Evolutionary conservation across 2,113 vertebrate species (phyloP), one percentile per base, ranked within the genome.

Genomic region (Osmerus eperlanus): DNA sequence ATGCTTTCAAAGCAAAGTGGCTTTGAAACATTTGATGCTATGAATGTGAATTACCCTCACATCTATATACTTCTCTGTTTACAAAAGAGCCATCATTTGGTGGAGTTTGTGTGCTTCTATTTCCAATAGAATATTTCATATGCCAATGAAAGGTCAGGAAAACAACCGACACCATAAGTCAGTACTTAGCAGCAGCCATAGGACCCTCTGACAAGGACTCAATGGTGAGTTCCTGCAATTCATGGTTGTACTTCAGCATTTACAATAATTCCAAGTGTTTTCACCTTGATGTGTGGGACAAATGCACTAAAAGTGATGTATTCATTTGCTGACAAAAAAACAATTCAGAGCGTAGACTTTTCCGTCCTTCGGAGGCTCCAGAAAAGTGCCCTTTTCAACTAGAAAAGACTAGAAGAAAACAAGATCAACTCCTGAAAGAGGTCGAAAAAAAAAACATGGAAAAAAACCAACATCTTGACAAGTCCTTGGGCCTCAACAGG

Each of bases 401-500:
- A 4, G 41, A 15, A 67, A 60, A 68, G 25, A 19, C 5, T 6
- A 25, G 15, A 58, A 29, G 3, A 59, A 60, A 67, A 29, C 32
- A 21, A 25, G 16, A 47, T 28, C n/a, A 29, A 19, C 52, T 29
- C 18, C n/a, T 16, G 32, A 5, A 36, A 16, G 28, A 25, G 52
- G 1, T 7, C 13, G 64, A 41, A 4, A 28, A 51, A 21, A 14
- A 54, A 11, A 28, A 60, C 4, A 32, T 28, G 63, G 55, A 7
- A 36, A 51, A 14, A 54, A 9, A 25, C 47, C 5, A 25, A 59
- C 11, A 41, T 64, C 58, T 61, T 68, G 69, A 74, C 59, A 61
- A 53, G 63, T 56, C 28, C 55, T 62, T 75, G 13, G 61, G 70
- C 8, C 41, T 19, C 15, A 41, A 73, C 62, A 69, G 73, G 71